phyloP scores from a whole-genome alignment of 2,113 vertebrate species.

The Lichenostomus cassidix region DNA sequence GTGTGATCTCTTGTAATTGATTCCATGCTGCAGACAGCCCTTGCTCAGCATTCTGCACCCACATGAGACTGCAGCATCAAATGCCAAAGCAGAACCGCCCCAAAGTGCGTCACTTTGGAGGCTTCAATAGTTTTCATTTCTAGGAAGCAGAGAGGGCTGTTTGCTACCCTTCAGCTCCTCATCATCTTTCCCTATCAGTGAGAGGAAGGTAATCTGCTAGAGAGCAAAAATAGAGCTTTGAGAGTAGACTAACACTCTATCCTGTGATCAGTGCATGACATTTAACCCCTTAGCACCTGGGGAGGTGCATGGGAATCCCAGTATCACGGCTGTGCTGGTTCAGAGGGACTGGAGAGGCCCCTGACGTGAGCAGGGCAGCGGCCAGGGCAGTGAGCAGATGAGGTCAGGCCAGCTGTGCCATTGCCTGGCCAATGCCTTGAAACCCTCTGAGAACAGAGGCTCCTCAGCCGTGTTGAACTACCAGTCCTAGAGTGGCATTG shows the following conservation, averaged over 20 bases:
- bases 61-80: neutral
- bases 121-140: neutral
- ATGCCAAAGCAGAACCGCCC: neutral
- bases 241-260: neutral
- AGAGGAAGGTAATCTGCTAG: neutral
- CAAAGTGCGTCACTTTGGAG: neutral
- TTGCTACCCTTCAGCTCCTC: neutral
- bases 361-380: neutral
- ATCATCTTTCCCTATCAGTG: neutral
- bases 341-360: neutral
- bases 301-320: neutral
- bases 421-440: neutral
- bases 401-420: neutral
- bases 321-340: fast-evolving
- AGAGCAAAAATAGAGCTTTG: neutral
- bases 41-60: slow-evolving; percentile 20
- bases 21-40: neutral
- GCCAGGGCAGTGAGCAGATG: neutral
- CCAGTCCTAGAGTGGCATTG: neutral
- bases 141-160: neutral
- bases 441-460: neutral
- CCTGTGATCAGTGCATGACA: fast-evolving
- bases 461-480: neutral
- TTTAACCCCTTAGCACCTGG: neutral
- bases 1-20: neutral